Base-by-base conservation (phyloP, 2,797 vertebrate genomes). In the Xyrichtys novacula region DNA sequence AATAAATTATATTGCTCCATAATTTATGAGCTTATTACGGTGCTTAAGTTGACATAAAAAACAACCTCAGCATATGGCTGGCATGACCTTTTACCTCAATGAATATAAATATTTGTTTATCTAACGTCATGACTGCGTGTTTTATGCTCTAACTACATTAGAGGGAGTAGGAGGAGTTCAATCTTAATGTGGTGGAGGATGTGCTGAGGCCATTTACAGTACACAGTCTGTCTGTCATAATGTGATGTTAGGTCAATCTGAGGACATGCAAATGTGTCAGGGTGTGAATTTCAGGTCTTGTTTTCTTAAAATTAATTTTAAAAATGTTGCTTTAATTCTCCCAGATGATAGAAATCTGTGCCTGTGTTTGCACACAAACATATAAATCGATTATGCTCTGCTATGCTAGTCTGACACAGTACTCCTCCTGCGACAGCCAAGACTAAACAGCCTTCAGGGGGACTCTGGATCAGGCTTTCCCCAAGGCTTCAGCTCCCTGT, bases 301-400 rank as follows among this genome's bases (percentile, higher is more conserved):
- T 67, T 66, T 75, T 55, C 10, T 52, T 40, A 12, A 10, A 38
- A 49, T 16, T 19, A 28, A 3, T 31, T 2, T 11, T 3, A 36
- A 17, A 47, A 48, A 22, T 15, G 14, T 38, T 62, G 14, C 39
- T 71, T 17, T 7, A 34, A 29, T 49, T 31, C 54, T 53, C 83
- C 19, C 39, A 48, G 65, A 70, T 72, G 44, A 76, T 68, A 60
- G n/a, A 48, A 56, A 75, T 72, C 63, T 71, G 22, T 4, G 49
- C 32, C 22, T 64, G 44, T 75, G 72, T 83, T 76, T 81, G 71
- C 66, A 59, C 74, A 78, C 79, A 84, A 89, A 89, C 63, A 88
- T 76, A 74, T 69, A 79, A 84, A 88, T 82, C 83, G 88, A 89
- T 93, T 87, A 78, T 54, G 36, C 32, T 60, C 43, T 58, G 80